A percentile compares a stretch with the other conserved stretches of the same genome.
Evolutionary conservation across 23 tunicate species (phyloP).

Genomic region (Diplosoma virens): DNA sequence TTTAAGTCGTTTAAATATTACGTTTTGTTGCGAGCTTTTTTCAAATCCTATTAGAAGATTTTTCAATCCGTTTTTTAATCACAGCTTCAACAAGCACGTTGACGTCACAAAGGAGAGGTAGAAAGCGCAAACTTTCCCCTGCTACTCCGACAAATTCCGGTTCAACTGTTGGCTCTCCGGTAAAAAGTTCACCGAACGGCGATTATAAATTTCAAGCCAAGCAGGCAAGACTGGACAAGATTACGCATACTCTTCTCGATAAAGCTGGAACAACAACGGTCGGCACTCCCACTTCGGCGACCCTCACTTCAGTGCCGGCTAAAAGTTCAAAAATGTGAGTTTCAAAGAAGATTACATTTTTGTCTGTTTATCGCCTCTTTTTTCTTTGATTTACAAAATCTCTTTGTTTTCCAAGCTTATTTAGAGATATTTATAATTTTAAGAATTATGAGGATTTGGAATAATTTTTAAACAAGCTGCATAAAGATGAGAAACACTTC

Average conservation of each 20-base stretch:
- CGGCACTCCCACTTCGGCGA: not conserved
- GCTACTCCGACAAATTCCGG: not conserved
- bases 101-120: too few relatives aligned
- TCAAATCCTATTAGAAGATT: not conserved
- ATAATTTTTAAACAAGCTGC: too few relatives aligned
- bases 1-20: not conserved
- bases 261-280: conserved; percentile 28
- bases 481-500: too few relatives aligned
- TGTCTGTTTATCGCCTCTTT: too few relatives aligned
- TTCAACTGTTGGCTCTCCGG: not conserved
- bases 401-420: too few relatives aligned
- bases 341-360: too few relatives aligned
- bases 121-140: conserved; percentile 5
- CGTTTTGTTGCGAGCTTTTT: not conserved
- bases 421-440: too few relatives aligned
- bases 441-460: too few relatives aligned
- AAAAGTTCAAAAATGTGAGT: too few relatives aligned
- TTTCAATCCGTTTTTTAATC: not conserved
- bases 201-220: conserved; percentile 57
- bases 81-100: not conserved
- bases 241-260: conserved; percentile 50
- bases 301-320: not conserved
- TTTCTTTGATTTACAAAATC: too few relatives aligned
- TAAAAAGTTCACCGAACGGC: not conserved
- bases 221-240: conserved; percentile 70